phyloP scores from a whole-genome alignment of 2,888 invertebrate genomes.

The Caenorhabditis japonica region DNA sequence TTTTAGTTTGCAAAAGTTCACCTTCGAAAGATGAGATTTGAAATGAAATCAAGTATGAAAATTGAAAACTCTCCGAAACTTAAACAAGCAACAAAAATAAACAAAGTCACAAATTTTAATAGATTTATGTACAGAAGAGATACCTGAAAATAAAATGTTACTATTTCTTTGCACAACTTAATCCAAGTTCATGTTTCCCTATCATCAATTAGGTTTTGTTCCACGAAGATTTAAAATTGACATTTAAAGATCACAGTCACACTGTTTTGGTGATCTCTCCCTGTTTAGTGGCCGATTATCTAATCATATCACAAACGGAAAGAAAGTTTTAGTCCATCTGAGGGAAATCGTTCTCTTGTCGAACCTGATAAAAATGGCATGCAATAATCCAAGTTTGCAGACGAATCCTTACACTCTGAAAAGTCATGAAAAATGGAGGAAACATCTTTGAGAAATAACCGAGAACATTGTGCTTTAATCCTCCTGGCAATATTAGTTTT shows the following conservation, averaged over 20 bases:
- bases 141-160: too few species aligned
- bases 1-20: slow-evolving; percentile 7
- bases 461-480: slow-evolving; percentile 29
- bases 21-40: too few species aligned
- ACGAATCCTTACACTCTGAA: slow-evolving; percentile 36
- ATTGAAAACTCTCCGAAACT: too few species aligned
- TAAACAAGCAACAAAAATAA: too few species aligned
- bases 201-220: too few species aligned
- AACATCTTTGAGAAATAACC: slow-evolving; percentile 13
- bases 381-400: slow-evolving; percentile 27
- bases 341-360: too few species aligned
- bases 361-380: slow-evolving; percentile 25
- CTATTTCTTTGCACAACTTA: too few species aligned
- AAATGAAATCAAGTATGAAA: too few species aligned
- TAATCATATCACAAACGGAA: too few species aligned
- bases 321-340: too few species aligned
- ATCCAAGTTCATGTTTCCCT: too few species aligned
- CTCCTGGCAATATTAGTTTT: slow-evolving; percentile 23
- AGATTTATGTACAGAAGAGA: not conserved
- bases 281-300: not conserved
- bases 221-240: slow-evolving; percentile 1
- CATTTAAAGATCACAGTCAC: not conserved
- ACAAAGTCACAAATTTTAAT: not conserved
- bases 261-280: slow-evolving; percentile 26
- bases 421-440: slow-evolving; percentile 20